A percentile compares a stretch with the other conserved stretches of the same genome.
Evolutionary conservation across 2,888 invertebrate genomes (phyloP).

Genomic region (Conomelus anceps): DNA sequence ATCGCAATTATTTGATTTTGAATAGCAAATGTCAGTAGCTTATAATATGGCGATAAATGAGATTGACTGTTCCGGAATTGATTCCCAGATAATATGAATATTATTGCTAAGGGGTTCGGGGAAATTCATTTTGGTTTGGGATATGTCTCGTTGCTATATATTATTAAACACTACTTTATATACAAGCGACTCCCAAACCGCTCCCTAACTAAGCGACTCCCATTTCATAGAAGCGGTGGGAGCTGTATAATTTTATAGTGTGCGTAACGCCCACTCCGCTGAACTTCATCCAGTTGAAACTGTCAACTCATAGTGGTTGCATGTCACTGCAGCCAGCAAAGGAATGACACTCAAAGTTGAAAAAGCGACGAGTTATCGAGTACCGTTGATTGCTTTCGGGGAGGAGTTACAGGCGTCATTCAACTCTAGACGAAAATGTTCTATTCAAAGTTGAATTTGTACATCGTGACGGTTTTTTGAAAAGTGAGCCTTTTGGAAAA

Average conservation of each 20-base stretch:
- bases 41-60: neutral
- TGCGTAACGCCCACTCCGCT: neutral
- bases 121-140: neutral
- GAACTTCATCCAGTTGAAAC: neutral
- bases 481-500: neutral
- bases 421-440: neutral
- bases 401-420: neutral
- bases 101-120: neutral
- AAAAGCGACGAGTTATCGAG: neutral
- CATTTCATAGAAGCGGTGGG: neutral
- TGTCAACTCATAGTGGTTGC: neutral
- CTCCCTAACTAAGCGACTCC: neutral
- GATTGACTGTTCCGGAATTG: neutral
- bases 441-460: neutral
- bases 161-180: no score
- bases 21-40: neutral
- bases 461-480: neutral
- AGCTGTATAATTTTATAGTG: neutral
- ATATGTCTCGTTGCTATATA: neutral
- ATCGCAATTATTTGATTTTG: no score
- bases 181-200: neutral
- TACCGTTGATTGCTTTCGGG: neutral
- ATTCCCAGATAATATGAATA: neutral
- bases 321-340: neutral
- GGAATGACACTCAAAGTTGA: neutral